These are phyloP conservation scores for Mactromeris polynyma DNA, from an alignment of 2,888 invertebrate species.

Conservation along the genomic window DNA sequence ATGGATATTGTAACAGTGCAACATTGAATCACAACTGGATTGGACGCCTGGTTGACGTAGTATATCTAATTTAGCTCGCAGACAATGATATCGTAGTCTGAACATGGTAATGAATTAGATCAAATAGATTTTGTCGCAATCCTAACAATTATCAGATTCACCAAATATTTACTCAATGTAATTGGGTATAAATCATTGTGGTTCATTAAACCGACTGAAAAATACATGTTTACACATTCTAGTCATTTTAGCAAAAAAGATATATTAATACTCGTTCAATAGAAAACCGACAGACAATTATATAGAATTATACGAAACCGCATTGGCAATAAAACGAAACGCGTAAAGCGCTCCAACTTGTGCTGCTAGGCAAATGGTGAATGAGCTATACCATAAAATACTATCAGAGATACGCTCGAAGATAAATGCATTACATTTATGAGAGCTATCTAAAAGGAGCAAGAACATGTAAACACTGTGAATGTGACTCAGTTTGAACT, in stretches of 20 bases:
- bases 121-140: constrained; percentile 9
- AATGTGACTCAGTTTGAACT: too few species aligned
- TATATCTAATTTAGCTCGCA: neutral
- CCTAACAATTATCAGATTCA: neutral
- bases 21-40: neutral
- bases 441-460: too few species aligned
- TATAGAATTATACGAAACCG: too few species aligned
- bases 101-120: neutral
- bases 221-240: neutral
- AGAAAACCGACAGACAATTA: too few species aligned
- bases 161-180: neutral
- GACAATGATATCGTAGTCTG: neutral
- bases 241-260: neutral
- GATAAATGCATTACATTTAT: too few species aligned
- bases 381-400: too few species aligned
- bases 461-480: too few species aligned
- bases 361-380: too few species aligned
- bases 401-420: too few species aligned
- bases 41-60: neutral
- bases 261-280: too few species aligned
- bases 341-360: too few species aligned
- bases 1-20: neutral
- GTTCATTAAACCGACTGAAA: neutral
- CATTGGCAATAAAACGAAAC: too few species aligned
- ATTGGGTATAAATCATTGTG: neutral